Evolutionary conservation across 92 coral and sea anemone species (phyloP), one percentile per base, ranked within the genome.

Genomic region (Phenganax subtilis): DNA sequence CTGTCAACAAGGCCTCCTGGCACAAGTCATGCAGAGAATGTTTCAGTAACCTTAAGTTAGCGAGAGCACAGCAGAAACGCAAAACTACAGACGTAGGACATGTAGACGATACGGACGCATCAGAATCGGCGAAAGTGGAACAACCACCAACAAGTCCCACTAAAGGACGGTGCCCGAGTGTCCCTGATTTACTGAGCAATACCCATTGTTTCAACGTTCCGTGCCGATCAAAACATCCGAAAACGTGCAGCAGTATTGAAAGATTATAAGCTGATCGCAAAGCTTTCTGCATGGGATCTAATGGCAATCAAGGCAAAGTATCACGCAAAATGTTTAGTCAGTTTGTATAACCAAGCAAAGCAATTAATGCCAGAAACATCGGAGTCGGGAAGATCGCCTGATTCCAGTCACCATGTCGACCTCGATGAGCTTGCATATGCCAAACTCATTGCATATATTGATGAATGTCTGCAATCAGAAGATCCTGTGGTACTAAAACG

Each of bases 271-370:
- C 88, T 85, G 55, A 52, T 88, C 17, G 88, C 86, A 72, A 88
- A 85, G 76, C 86, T 88, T 16, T 81, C 88, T 30, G 28, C 69
- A 67, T 86, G 89, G 28, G 91, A 88, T 60, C 71, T 88, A 55
- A 85, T 85, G 37, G 89, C 91, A 55, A 85, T 73, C 71, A 89
- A 88, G 51, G 91, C 89, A 59, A 88, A 70, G 84, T 88, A 88
- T 65, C 91, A 88, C 74, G 72, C 75, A 54, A 64, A 56, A 37
- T 85, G 89, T 60, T 65, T 85, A 57, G 83, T 87, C 64, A 54
- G 55, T 20, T 81, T 88, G 68, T 87, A 80, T 51, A 80, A 84
- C 54, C 16, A 69, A 72, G 87, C 83, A 25, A 37, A 37, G 47
- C 47, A 5, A 37, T 37, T 37, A 37, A 37, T 37, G 47, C 47